These are phyloP conservation scores for Tachyglossus aculeatus DNA, from an alignment of 2,797 vertebrate genomes.

Conservation along the genomic window DNA sequence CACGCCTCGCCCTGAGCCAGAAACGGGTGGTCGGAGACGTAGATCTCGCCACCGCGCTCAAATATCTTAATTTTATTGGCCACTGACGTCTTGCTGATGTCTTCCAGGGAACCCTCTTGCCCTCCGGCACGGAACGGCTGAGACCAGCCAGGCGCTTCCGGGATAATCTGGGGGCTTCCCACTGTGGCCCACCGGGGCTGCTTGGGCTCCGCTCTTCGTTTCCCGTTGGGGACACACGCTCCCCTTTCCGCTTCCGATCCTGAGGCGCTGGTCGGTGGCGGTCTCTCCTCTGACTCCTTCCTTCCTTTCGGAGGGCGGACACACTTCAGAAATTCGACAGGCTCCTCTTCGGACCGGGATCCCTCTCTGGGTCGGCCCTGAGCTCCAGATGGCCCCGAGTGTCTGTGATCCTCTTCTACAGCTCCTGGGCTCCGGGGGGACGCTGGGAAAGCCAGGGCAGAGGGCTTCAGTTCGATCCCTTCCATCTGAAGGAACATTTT, in stretches of 20 bases:
- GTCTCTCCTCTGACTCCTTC: neutral
- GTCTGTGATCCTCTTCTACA: neutral
- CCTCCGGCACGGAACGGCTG: neutral
- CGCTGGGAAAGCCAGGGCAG: neutral
- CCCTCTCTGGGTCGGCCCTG: neutral
- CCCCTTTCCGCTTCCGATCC: neutral
- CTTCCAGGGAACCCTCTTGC: slow-evolving; percentile 37
- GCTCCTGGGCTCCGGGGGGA: neutral
- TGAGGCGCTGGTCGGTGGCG: fast-evolving
- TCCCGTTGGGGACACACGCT: slow-evolving; percentile 22
- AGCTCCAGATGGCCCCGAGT: neutral
- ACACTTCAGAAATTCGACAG: slow-evolving; percentile 7
- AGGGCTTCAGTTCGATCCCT: slow-evolving; percentile 40
- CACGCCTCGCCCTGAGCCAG: slow-evolving; percentile 1
- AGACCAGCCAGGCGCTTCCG: slow-evolving; percentile 26
- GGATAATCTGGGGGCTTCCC: neutral
- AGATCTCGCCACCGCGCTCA: slow-evolving; percentile 55
- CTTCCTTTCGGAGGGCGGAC: neutral
- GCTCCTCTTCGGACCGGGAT: slow-evolving; percentile 1
- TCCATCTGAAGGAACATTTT: slow-evolving; percentile 66
- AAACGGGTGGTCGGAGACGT: slow-evolving; percentile 20
- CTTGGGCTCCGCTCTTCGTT: slow-evolving; percentile 33
- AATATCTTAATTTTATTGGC: slow-evolving; percentile 79
- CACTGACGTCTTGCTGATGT: slow-evolving; percentile 64
- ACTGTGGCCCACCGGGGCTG: neutral